Evolutionary conservation across 2,797 vertebrate species (phyloP).

Genomic region (Sardinella longiceps): DNA sequence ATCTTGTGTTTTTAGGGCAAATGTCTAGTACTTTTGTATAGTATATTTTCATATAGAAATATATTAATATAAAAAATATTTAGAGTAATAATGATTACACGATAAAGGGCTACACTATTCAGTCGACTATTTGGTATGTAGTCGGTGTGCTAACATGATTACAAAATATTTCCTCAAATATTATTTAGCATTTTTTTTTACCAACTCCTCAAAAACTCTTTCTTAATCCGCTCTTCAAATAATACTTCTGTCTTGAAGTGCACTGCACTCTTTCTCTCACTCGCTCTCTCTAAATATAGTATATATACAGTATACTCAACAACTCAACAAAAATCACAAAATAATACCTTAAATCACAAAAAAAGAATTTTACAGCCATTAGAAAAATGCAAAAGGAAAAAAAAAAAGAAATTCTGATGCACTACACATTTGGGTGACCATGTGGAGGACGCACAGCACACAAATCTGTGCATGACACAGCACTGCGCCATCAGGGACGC

Average conservation of each 20-base stretch:
- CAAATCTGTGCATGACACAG: constrained; percentile 56
- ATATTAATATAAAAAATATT: too few relatives aligned
- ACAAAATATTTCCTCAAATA: too few relatives aligned
- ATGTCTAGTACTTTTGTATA: background rate
- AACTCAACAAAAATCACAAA: too few relatives aligned
- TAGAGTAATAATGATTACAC: background rate
- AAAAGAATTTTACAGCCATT: too few relatives aligned
- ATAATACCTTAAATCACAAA: too few relatives aligned
- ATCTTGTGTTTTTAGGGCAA: background rate
- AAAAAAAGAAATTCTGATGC: too few relatives aligned
- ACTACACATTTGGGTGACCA: constrained; percentile 58
- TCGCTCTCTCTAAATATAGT: too few relatives aligned
- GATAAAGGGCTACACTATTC: background rate
- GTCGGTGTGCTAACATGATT: background rate
- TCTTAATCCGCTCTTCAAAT: too few relatives aligned
- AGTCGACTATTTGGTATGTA: background rate
- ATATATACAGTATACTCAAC: too few relatives aligned
- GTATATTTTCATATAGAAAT: background rate
- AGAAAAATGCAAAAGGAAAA: too few relatives aligned
- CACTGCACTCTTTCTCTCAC: too few relatives aligned
- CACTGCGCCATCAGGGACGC: constrained; percentile 58
- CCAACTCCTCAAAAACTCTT: background rate
- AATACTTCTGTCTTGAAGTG: too few relatives aligned
- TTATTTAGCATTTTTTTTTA: background rate
- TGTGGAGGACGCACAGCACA: constrained; percentile 46